Evolutionary conservation across 2,797 vertebrate species (phyloP).

Genomic region (Notolabrus celidotus): DNA sequence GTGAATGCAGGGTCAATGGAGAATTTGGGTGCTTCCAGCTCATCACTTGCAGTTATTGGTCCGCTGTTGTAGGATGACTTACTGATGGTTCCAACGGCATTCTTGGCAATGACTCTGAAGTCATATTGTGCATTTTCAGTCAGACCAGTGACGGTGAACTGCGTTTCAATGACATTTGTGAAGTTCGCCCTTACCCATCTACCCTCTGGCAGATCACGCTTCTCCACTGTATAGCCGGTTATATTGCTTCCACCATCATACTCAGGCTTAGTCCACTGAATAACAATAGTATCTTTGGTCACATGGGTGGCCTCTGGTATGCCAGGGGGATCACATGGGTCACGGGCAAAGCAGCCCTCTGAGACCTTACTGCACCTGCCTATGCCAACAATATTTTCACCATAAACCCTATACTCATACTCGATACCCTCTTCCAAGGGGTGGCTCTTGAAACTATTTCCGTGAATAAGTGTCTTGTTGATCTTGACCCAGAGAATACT

Average conservation of each 20-base stretch:
- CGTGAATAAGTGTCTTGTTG: constrained; percentile 95
- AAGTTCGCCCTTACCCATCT: constrained; percentile 98
- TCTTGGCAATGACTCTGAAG: constrained; percentile 98
- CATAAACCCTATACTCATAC: constrained; percentile 97
- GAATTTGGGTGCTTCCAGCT: constrained; percentile 93
- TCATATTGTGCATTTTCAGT: constrained; percentile 97
- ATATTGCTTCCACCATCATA: constrained; percentile 98
- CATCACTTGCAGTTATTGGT: constrained; percentile 94
- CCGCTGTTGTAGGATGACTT: constrained; percentile 98
- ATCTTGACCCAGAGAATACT: constrained; percentile 98
- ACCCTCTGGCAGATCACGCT: constrained; percentile 96
- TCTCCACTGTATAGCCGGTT: constrained; percentile 96
- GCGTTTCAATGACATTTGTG: constrained; percentile 97
- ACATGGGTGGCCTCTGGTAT: constrained; percentile 93
- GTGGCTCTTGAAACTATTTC: constrained; percentile 91
- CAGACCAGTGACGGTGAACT: constrained; percentile 94
- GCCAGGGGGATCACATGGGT: constrained; percentile 97
- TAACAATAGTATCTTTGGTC: constrained; percentile 92
- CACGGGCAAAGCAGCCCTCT: constrained; percentile 94
- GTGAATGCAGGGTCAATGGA: constrained; percentile 97
- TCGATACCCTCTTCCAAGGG: constrained; percentile 97
- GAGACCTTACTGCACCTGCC: constrained; percentile 97
- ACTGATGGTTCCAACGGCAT: constrained; percentile 94
- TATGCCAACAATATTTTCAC: constrained; percentile 98
- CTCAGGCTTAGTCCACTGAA: constrained; percentile 96